These are phyloP conservation scores for Centropus unirufus DNA, from an alignment of 2,113 vertebrate species.

Conservation along the genomic window DNA sequence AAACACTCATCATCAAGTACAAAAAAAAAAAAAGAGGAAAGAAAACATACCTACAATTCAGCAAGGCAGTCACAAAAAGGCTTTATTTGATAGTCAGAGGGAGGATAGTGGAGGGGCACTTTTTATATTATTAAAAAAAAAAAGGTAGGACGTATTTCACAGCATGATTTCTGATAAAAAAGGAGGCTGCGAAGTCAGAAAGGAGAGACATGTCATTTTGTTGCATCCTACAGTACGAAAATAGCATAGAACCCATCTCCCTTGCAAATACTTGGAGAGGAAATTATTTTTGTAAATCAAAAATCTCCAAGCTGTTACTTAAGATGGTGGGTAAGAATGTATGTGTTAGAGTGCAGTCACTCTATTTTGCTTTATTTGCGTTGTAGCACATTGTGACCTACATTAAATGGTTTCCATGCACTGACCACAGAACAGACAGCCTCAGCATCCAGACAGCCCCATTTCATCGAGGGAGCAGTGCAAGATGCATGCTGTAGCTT, in stretches of 20 bases:
- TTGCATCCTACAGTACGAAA: background rate
- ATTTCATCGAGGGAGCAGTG: background rate
- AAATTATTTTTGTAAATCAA: slow-evolving; percentile 26
- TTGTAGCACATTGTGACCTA: slow-evolving; percentile 13
- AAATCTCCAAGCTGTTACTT: background rate
- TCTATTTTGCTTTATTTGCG: slow-evolving; percentile 13
- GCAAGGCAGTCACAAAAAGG: background rate
- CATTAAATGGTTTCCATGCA: background rate
- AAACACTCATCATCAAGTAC: background rate
- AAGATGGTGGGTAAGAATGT: background rate
- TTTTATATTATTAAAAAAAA: background rate
- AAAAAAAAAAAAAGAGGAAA: background rate
- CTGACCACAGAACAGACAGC: background rate
- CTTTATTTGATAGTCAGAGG: background rate
- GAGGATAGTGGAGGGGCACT: background rate
- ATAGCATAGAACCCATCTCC: background rate
- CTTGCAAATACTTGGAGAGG: background rate
- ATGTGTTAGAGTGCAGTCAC: background rate
- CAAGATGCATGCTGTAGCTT: background rate
- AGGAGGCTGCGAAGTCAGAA: background rate
- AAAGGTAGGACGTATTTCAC: background rate
- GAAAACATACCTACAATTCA: background rate
- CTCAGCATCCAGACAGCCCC: background rate
- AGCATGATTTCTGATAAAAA: background rate
- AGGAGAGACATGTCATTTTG: background rate